These are phyloP conservation scores for Drosophila insularis DNA, from an alignment of 1,140 invertebrate genomes.

Conservation along the genomic window DNA sequence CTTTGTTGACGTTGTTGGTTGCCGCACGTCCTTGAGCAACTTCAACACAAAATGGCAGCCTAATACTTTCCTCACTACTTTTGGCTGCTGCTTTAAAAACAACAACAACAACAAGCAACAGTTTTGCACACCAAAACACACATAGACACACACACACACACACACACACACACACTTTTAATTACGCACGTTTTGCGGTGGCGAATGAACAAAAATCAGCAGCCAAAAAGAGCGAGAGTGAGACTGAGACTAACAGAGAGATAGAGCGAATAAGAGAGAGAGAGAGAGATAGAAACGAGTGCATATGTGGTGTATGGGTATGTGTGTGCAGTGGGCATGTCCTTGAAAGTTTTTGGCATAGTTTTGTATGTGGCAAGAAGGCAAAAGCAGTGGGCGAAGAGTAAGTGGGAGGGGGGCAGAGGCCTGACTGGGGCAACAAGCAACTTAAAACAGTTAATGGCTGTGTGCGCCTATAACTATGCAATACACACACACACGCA, in stretches of 20 bases:
- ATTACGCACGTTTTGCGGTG: constrained; percentile 78
- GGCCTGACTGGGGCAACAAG: constrained; percentile 21
- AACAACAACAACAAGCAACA: background rate
- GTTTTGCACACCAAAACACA: constrained; percentile 19
- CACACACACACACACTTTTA: constrained; percentile 55
- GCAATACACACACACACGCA: background rate
- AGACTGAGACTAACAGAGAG: constrained; percentile 10
- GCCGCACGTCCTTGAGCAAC: constrained; percentile 70
- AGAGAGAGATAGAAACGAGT: constrained; percentile 4
- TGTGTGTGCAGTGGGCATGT: constrained; percentile 61
- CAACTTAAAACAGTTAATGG: constrained; percentile 57
- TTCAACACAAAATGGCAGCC: constrained; percentile 26
- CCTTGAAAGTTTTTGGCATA: constrained; percentile 82
- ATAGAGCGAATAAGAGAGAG: background rate
- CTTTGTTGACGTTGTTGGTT: background rate
- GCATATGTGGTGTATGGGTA: constrained; percentile 10
- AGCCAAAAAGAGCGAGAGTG: constrained; percentile 18
- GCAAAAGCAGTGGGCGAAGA: constrained; percentile 14
- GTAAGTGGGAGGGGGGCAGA: background rate
- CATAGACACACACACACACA: constrained; percentile 25
- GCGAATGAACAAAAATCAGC: constrained; percentile 51
- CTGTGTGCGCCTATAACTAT: constrained; percentile 42
- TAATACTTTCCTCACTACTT: constrained; percentile 11
- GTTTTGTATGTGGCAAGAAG: constrained; percentile 50
- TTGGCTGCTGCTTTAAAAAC: constrained; percentile 46